These are phyloP conservation scores for Tapirus terrestris DNA, from an alignment of 2,113 vertebrate species.

Conservation along the genomic window DNA sequence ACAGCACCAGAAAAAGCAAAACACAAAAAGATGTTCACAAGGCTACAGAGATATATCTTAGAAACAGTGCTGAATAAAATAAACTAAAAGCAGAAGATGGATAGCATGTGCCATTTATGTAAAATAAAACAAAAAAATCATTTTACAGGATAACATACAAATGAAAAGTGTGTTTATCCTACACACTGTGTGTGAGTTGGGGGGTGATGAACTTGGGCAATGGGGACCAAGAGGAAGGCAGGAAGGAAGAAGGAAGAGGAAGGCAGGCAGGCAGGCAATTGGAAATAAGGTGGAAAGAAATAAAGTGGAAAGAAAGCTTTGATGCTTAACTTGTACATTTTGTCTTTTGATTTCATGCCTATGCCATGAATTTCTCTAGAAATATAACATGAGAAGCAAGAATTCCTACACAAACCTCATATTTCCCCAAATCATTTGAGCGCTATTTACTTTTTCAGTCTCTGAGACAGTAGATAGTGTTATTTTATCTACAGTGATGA, in stretches of 20 bases:
- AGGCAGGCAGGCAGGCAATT: neutral
- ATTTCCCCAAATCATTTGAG: neutral
- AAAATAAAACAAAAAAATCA: neutral
- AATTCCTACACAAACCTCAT: neutral
- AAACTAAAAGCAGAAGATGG: neutral
- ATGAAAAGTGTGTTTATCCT: neutral
- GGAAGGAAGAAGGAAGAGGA: rapidly evolving
- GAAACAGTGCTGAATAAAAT: neutral
- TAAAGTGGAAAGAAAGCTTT: neutral
- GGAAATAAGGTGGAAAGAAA: neutral
- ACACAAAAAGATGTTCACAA: neutral
- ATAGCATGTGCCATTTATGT: neutral
- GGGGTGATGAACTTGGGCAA: neutral
- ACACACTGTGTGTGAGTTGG: neutral
- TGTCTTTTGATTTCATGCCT: neutral
- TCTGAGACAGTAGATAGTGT: neutral
- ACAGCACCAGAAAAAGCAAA: neutral
- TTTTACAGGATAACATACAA: neutral
- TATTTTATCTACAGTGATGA: neutral
- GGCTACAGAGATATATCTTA: neutral
- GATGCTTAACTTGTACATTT: neutral
- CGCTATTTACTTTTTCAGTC: neutral
- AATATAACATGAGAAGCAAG: neutral
- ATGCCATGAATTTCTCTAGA: neutral
- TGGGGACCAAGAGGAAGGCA: neutral